These are phyloP conservation scores for Catharus fuscescens DNA, from an alignment of 2,113 vertebrate species.

Conservation along the genomic window DNA sequence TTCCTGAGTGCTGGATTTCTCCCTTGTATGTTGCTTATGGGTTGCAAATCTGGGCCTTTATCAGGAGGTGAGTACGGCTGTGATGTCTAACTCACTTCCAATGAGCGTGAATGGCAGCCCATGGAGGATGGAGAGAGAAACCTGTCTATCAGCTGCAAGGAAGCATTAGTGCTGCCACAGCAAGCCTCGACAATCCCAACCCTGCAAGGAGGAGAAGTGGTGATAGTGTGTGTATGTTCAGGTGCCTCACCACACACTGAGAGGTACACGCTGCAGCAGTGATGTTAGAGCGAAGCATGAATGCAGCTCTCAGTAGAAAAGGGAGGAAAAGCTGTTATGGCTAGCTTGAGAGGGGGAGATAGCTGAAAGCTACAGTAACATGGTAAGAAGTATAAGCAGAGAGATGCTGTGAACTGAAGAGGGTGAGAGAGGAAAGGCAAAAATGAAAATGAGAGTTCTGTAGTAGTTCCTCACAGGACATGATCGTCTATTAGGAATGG, in stretches of 20 bases:
- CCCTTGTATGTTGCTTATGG: neutral
- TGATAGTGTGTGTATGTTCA: neutral
- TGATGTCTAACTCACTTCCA: neutral
- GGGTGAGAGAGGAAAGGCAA: neutral
- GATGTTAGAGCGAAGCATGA: neutral
- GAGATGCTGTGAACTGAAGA: neutral
- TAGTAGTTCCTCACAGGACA: neutral
- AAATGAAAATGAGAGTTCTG: neutral
- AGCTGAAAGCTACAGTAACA: neutral
- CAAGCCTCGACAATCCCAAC: neutral
- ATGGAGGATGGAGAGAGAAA: fast-evolving
- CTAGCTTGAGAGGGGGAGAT: neutral
- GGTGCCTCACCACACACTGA: neutral
- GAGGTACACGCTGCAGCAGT: fast-evolving
- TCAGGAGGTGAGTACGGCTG: neutral
- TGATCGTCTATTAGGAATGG: neutral
- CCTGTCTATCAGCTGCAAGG: neutral
- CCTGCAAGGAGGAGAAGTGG: fast-evolving
- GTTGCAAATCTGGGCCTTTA: neutral
- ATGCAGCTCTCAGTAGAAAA: neutral
- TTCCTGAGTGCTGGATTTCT: neutral
- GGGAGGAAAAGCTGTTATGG: neutral
- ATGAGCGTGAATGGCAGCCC: neutral
- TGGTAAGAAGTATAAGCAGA: neutral
- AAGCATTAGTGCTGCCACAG: fast-evolving